These are phyloP conservation scores for Trachelus troglodyta DNA, from an alignment of 2,888 invertebrate genomes.

Conservation along the genomic window DNA sequence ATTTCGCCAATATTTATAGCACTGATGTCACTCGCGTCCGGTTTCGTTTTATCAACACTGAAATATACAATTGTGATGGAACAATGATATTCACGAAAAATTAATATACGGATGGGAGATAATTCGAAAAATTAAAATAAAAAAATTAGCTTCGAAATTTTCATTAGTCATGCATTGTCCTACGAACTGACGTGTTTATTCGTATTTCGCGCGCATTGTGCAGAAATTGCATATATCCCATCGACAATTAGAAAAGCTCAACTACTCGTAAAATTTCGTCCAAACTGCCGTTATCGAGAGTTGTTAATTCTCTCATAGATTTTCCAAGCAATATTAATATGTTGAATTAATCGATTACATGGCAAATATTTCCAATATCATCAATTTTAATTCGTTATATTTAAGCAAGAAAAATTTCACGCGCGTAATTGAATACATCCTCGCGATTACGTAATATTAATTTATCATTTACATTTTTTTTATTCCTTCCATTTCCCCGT, in stretches of 20 bases:
- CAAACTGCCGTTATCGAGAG: slow-evolving; percentile 6
- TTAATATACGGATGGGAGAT: background rate
- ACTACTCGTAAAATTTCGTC: slow-evolving; percentile 2
- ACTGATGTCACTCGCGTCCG: background rate
- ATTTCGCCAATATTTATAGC: background rate
- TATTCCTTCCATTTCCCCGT: background rate
- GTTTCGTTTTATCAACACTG: background rate
- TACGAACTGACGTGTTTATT: background rate
- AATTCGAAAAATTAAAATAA: background rate
- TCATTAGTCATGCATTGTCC: background rate
- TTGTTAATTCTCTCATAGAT: slow-evolving; percentile 10
- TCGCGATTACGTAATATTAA: background rate
- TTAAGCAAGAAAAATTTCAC: slow-evolving; percentile 12
- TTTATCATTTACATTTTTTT: background rate
- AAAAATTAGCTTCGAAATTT: background rate
- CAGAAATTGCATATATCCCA: slow-evolving; percentile 13
- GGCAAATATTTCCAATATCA: slow-evolving; percentile 8
- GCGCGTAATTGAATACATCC: background rate
- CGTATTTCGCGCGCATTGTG: slow-evolving; percentile 2
- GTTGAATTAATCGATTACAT: slow-evolving; percentile 12
- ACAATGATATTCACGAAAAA: background rate
- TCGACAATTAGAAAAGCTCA: slow-evolving; percentile 13
- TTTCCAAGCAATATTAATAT: slow-evolving; percentile 14
- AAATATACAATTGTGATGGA: background rate
- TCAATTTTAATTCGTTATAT: slow-evolving; percentile 8